phyloP scores from a whole-genome alignment of 2,888 invertebrate genomes.

The Hemaris fuciformis region DNA sequence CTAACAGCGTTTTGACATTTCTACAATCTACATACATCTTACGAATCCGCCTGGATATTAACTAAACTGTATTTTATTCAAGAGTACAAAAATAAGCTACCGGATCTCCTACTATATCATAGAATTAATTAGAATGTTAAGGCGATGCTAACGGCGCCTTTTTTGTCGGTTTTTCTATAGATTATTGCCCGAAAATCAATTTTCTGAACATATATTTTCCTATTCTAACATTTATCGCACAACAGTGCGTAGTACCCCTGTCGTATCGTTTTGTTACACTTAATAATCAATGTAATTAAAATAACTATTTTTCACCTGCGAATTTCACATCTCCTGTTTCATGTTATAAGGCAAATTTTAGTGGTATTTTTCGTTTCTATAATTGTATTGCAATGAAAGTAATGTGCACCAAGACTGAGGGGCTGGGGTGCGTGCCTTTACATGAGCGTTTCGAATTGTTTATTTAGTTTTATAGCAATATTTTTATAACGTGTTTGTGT shows the following conservation, averaged over 20 bases:
- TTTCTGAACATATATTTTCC: constrained; percentile 6
- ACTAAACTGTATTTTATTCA: background rate
- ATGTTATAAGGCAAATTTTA: constrained; percentile 49
- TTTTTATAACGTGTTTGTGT: constrained; percentile 59
- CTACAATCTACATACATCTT: too few relatives aligned
- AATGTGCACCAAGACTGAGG: constrained; percentile 59
- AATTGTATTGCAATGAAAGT: constrained; percentile 18
- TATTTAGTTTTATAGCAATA: constrained; percentile 68
- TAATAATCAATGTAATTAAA: constrained; percentile 14
- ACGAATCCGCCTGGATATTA: background rate
- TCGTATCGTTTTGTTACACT: background rate
- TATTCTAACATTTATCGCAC: background rate
- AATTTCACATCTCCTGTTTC: constrained; percentile 19
- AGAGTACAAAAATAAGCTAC: background rate
- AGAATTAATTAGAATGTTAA: background rate
- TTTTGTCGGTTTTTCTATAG: background rate
- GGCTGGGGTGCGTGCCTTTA: constrained; percentile 46
- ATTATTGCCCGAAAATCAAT: constrained; percentile 4
- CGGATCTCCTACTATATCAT: constrained; percentile 4
- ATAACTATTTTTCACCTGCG: background rate
- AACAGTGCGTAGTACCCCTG: background rate
- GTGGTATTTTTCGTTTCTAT: constrained; percentile 28
- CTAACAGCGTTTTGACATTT: too few relatives aligned
- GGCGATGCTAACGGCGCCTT: background rate
- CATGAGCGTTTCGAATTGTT: constrained; percentile 56